Base-by-base conservation (phyloP, 2,888 invertebrate genomes). In the Colostygia pectinataria region DNA sequence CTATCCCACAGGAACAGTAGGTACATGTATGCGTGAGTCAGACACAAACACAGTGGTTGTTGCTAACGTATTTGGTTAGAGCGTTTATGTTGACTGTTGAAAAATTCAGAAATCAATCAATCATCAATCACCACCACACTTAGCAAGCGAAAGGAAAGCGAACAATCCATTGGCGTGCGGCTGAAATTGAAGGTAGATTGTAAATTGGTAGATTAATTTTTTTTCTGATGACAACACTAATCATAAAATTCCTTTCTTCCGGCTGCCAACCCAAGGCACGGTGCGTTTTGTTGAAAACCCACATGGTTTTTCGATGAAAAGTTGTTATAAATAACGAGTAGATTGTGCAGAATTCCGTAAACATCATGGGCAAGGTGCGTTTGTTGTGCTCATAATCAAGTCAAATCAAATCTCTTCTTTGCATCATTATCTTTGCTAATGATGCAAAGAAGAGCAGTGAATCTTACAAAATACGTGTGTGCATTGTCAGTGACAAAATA, bases 241-340 rank as follows among this genome's bases (percentile, higher is more conserved):
- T 9, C 14, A 3, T 2, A 36, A 25, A 6, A 38, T 62, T 76
- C 82, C 84, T 86, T 86, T 88, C 82, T 87, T 87, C 83, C 85
- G 83, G 89, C 72, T 83, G 87, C 75, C 83, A 85, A 83, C 78
- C 71, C 71, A 73, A 80, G 82, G 80, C 86, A 87, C 86, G 89
- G 89, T 90, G 74, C 70, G 86, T 82, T 73, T 75, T 65, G 58
- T 68, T 51, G 45, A 53, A 59, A 63, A 68, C 63, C 82, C 88
- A 74, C 88, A 84, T 90, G 88, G 86, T 80, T 77, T 82, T 75
- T 69, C 55, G 52, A 53, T 67, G 57, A 66, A 65, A 65, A 63
- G 61, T 63, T 55, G 56, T 59, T 57, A n/a, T 32, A 56, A 55
- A 61, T 57, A 48, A 24, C 18, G 31, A 55, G 46, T 53, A 47